Evolutionary conservation across 1,140 invertebrate genomes (phyloP).

Genomic region (Caenorhabditis inopinata): DNA sequence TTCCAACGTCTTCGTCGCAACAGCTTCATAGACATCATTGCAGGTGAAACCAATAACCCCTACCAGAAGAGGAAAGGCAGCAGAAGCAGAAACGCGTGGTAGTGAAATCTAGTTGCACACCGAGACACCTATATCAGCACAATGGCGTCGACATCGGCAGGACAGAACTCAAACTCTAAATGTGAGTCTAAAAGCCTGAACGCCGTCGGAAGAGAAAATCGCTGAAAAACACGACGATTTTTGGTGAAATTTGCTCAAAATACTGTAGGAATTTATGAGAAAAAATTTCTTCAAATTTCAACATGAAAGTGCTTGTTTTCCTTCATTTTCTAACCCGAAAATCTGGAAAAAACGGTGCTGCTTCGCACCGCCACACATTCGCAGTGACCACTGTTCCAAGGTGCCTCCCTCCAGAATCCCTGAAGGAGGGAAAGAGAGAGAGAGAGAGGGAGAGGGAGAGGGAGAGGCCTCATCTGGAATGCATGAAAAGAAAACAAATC

Average conservation of each 20-base stretch:
- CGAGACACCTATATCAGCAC: not conserved
- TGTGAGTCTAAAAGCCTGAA: not conserved
- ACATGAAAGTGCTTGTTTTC: no score
- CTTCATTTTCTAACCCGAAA: no score
- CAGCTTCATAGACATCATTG: no score
- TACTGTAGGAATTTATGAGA: no score
- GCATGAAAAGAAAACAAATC: conserved; percentile 8
- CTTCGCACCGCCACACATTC: not conserved
- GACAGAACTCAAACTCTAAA: conserved; percentile 15
- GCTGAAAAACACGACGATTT: no score
- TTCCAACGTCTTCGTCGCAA: no score
- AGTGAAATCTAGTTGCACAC: no score
- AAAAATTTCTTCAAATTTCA: no score
- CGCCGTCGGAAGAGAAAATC: no score
- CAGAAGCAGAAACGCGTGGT: no score
- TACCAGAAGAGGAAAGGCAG: not conserved
- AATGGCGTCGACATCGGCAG: conserved; percentile 44
- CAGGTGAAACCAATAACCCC: not conserved
- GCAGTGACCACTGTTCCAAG: not conserved
- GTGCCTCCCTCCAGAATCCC: not conserved
- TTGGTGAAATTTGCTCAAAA: no score
- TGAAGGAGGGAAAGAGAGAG: not conserved
- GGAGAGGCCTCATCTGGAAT: conserved; percentile 2
- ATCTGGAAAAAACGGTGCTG: no score
- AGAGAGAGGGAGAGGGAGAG: not conserved